phyloP scores from a whole-genome alignment of 2,888 invertebrate species.

The Lapara coniferarum region DNA sequence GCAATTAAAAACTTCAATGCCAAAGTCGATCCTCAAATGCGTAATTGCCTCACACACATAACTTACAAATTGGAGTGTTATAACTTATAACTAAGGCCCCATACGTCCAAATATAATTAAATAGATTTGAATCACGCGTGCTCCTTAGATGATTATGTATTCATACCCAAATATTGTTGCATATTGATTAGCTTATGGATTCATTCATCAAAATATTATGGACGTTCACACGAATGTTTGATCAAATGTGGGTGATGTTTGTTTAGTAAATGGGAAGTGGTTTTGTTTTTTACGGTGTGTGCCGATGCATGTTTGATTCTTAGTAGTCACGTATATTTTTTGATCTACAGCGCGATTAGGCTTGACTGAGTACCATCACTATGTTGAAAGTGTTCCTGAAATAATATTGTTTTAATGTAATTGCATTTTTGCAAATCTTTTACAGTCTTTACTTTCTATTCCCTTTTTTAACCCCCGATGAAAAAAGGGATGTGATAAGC shows the following conservation, averaged over 20 bases:
- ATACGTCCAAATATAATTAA: constrained; percentile 1
- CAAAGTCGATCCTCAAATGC: neutral
- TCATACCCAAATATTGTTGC: constrained; percentile 2
- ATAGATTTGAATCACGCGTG: constrained; percentile 11
- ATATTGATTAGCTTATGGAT: constrained; percentile 2
- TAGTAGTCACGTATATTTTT: too few species aligned
- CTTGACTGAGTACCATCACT: too few species aligned
- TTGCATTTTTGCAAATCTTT: too few species aligned
- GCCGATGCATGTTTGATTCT: neutral
- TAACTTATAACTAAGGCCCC: neutral
- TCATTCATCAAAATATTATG: constrained; percentile 17
- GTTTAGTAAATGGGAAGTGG: neutral
- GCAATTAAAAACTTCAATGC: too few species aligned
- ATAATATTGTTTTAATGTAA: too few species aligned
- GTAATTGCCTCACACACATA: neutral
- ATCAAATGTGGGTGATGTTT: constrained; percentile 10
- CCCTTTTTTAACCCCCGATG: too few species aligned
- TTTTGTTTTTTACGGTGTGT: neutral
- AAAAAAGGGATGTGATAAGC: too few species aligned
- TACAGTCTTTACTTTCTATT: too few species aligned
- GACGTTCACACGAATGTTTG: constrained; percentile 9
- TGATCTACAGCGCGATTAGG: too few species aligned
- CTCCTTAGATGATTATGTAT: neutral
- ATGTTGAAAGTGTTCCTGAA: too few species aligned
- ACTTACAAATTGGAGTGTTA: too few species aligned